Base-by-base conservation (phyloP, 2,113 vertebrate species). In the Carassius carassius region DNA sequence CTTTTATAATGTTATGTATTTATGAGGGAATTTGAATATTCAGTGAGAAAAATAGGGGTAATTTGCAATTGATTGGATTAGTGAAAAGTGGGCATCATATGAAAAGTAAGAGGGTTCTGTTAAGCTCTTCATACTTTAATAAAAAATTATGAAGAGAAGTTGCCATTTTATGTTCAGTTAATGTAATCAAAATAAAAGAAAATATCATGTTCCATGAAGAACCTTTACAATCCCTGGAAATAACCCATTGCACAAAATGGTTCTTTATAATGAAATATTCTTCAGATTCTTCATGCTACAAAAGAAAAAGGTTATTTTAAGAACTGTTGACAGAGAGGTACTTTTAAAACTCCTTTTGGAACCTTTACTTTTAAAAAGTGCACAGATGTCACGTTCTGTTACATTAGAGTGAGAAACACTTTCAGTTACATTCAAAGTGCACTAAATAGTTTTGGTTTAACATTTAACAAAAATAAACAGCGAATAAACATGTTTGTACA, bases 101-200 rank as follows among this genome's bases (percentile, higher is more conserved):
- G 13, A 67, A 67, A 67, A 16, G 63, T 67, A 69, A 69, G 65
- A 67, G 65, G 32, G 32, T 35, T 69, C 35, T 32, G 63, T 67
- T 67, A 35, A 67, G 29, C 25, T 17, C 17, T 19, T 3, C 16
- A 69, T 69, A 69, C 65, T 69, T 67, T 35, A 17, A 69, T 17
- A 69, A 67, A 49, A 69, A 25, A 32, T 35, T 10, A 35, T 1
- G 16, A 17, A 19, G 14, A 67, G 7, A 16, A 2, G 13, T 16
- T 65, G 14, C 23, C 12, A 32, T 67, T 67, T 32, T 32, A 67
- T 67, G 13, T 17, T 16, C 25, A 32, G 25, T 13, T 67, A 65
- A 16, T 19, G 0, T 35, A 29, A 9, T 35, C 9, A 3, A 17
- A 67, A 67, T 17, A 67, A 9, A 32, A 67, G 6, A 32, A 56